phyloP scores from a whole-genome alignment of 2,888 invertebrate genomes.

The Eumacrocentrus americanus region DNA sequence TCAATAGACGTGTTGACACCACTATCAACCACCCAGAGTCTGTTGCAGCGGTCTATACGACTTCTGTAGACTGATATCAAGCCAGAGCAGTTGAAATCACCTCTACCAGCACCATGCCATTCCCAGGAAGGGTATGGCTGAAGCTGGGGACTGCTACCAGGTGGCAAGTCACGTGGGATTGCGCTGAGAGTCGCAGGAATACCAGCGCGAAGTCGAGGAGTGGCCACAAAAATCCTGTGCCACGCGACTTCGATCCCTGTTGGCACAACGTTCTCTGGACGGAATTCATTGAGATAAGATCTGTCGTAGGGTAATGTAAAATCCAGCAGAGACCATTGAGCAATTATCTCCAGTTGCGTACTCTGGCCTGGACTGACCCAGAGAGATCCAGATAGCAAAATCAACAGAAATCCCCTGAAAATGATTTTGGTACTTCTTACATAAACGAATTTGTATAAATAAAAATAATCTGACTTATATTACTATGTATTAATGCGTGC shows the following conservation, averaged over 20 bases:
- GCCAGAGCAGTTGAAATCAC: slow-evolving; percentile 76
- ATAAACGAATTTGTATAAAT: too few relatives aligned
- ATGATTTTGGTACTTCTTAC: too few relatives aligned
- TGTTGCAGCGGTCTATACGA: slow-evolving; percentile 79
- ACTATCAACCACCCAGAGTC: slow-evolving; percentile 83
- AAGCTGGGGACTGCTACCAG: slow-evolving; percentile 73
- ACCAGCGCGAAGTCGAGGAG: slow-evolving; percentile 76
- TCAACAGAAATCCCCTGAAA: slow-evolving; percentile 26
- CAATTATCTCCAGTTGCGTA: slow-evolving; percentile 57
- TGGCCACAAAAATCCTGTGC: slow-evolving; percentile 77
- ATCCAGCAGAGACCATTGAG: slow-evolving; percentile 61
- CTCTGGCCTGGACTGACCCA: slow-evolving; percentile 3
- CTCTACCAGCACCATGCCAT: slow-evolving; percentile 74
- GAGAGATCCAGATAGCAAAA: slow-evolving; percentile 31
- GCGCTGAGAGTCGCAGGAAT: slow-evolving; percentile 77
- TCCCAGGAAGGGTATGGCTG: slow-evolving; percentile 80
- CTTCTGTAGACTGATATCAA: slow-evolving; percentile 81
- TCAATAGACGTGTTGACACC: slow-evolving; percentile 76
- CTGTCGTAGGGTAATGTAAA: slow-evolving; percentile 59
- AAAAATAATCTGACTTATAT: too few relatives aligned
- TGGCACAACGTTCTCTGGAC: slow-evolving; percentile 76
- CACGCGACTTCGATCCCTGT: slow-evolving; percentile 78
- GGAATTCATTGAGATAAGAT: slow-evolving; percentile 61
- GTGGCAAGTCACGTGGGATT: slow-evolving; percentile 70
- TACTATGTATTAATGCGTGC: neutral